Conservation (phyloP, 2,113 vertebrate genomes). For the Megaceryle torquata region DNA sequence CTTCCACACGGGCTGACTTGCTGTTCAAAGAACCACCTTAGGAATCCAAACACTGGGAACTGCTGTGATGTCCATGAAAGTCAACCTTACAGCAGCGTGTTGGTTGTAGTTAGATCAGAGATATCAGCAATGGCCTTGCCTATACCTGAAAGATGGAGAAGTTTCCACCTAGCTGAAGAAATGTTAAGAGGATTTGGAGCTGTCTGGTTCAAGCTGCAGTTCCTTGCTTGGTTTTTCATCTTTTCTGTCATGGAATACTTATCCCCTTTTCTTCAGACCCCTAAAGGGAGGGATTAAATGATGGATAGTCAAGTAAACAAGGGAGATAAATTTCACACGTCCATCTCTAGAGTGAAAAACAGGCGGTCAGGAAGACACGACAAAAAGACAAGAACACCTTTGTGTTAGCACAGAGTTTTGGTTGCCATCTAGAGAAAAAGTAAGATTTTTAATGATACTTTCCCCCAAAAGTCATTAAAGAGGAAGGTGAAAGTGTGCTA, state of each 20-base stretch:
- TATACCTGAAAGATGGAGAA: background rate
- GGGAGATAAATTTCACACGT: background rate
- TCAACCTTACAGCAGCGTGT: rapidly evolving
- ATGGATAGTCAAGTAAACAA: background rate
- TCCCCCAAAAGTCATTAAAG: background rate
- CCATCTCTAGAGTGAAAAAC: background rate
- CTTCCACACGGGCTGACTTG: background rate
- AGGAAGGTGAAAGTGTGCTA: background rate
- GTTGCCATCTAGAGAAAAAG: background rate
- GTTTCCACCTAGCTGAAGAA: background rate
- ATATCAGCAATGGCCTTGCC: too few species aligned
- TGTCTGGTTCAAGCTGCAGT: background rate
- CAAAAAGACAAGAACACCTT: background rate
- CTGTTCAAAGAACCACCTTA: background rate
- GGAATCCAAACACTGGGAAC: background rate
- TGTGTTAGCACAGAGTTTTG: background rate
- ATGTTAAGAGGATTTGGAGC: background rate
- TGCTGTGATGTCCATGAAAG: background rate
- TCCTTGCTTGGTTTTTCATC: background rate
- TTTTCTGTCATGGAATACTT: background rate
- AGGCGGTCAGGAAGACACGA: background rate
- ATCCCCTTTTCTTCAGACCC: background rate
- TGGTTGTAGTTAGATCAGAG: background rate
- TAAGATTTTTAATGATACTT: too few species aligned
- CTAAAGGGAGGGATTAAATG: background rate